Base-by-base conservation (phyloP, 2,797 vertebrate species). In the Petrocephalus sullivani region DNA sequence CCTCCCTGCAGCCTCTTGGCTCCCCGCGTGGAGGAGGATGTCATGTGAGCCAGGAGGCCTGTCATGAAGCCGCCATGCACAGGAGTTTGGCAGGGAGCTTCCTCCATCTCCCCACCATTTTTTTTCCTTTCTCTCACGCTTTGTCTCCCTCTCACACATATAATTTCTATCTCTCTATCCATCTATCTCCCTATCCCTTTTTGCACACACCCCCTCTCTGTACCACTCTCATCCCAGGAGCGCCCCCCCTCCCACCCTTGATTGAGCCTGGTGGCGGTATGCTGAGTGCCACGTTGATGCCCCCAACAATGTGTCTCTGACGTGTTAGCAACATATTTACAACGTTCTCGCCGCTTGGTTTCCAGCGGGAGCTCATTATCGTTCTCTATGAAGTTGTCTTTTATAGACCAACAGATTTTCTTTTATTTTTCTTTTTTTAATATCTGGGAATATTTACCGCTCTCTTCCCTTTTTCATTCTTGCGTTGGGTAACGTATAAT, bases 281-380 rank as follows among this genome's bases (percentile, higher is more conserved):
- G 88, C 67, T 89, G 88, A 86, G 87, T 86, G 81, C 85, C 81
- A 87, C 37, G 19, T 88, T 88, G 82, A 88, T 51, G 78, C 2
- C 58, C 86, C 56, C 85, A 28, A 87, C 91, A 75, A 56, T 82
- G 83, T 83, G 87, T 85, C 87, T 53, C 61, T 75, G 89, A 90
- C 87, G 87, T 91, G 88, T 89, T 89, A 90, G 85, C 91, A 90
- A 89, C 61, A 87, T 86, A 90, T 90, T 90, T 88, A 88, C 88
- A 90, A 91, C 51, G 75, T 88, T 64, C 28, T 41, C 49, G 57
- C 56, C 87, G 87, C 90, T 89, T 87, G 84, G 90, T 82, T 85
- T 90, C 95, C 94, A 89, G 91, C 90, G 94, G 95, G 95, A 95
- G 93, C 95, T 96, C 95, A 96, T 96, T 96, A 96, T 95, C 92